Evolutionary conservation across 2,797 vertebrate species (phyloP).

Genomic region (Lemur catta): DNA sequence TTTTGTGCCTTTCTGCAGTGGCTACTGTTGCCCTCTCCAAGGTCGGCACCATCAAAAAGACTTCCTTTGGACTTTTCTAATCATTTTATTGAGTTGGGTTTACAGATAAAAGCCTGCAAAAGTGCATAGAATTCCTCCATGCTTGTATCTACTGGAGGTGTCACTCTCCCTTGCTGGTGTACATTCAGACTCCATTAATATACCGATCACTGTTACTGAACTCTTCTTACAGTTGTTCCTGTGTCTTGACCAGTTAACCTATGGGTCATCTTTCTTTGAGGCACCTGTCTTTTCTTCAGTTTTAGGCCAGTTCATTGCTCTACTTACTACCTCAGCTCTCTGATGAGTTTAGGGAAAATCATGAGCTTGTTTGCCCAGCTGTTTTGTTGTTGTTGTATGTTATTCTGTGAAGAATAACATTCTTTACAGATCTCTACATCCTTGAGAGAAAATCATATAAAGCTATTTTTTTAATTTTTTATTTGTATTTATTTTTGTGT

Average conservation of each 20-base stretch:
- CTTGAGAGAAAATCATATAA: not conserved
- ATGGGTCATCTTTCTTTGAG: not conserved
- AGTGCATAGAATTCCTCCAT: not conserved
- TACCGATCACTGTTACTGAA: not conserved
- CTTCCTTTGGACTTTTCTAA: not conserved
- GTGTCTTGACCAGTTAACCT: not conserved
- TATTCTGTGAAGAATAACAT: not conserved
- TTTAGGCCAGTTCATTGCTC: not conserved
- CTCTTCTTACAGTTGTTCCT: not conserved
- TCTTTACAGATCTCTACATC: not conserved
- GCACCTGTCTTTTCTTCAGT: not conserved
- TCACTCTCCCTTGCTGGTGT: no score
- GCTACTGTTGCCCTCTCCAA: not conserved
- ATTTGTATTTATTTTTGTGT: no score
- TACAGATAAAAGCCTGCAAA: not conserved
- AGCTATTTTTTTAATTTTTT: no score
- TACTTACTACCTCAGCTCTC: not conserved
- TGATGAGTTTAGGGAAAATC: not conserved
- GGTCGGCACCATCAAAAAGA: not conserved
- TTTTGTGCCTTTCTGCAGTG: not conserved
- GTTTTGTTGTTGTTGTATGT: not conserved
- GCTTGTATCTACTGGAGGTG: not conserved
- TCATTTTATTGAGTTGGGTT: not conserved
- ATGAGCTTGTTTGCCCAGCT: not conserved
- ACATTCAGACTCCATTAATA: no score